Percentiles rank a stretch among this genome's conserved stretches.
phyloP scores from a whole-genome alignment of 53 echinoderm and acorn worm species.

The Patiria pectinifera region DNA sequence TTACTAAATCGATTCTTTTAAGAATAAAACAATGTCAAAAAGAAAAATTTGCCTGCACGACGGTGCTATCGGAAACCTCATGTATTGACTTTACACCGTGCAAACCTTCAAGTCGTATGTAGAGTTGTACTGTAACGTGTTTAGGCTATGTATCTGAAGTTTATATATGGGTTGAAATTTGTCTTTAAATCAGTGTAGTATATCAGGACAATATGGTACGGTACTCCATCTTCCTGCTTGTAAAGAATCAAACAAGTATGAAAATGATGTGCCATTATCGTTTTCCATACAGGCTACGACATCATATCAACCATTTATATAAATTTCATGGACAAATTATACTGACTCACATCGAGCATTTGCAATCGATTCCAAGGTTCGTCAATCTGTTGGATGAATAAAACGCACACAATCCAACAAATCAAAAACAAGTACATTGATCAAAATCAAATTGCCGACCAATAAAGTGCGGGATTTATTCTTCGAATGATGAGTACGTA shows the following conservation, averaged over 20 bases:
- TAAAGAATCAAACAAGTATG: no score
- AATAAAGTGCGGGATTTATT: not conserved
- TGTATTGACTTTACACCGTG: not conserved
- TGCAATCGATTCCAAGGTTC: slow-evolving; percentile 74
- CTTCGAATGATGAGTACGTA: no score
- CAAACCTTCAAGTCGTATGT: not conserved
- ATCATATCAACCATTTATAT: not conserved
- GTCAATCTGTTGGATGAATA: slow-evolving; percentile 65
- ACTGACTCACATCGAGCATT: slow-evolving; percentile 85
- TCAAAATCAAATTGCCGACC: no score
- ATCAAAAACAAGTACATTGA: not conserved
- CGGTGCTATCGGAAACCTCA: no score
- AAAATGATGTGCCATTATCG: no score
- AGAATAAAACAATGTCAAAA: no score
- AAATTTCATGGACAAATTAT: not conserved
- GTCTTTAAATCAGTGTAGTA: no score
- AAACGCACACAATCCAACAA: not conserved
- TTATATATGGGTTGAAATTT: no score
- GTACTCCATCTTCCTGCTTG: no score
- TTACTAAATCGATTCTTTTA: not conserved
- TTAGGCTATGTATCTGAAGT: not conserved
- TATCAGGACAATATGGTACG: no score
- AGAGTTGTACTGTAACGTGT: not conserved
- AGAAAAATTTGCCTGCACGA: no score
- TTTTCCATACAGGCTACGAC: not conserved